Conservation (phyloP, 1,140 invertebrate species). For the Cepaea nemoralis region DNA sequence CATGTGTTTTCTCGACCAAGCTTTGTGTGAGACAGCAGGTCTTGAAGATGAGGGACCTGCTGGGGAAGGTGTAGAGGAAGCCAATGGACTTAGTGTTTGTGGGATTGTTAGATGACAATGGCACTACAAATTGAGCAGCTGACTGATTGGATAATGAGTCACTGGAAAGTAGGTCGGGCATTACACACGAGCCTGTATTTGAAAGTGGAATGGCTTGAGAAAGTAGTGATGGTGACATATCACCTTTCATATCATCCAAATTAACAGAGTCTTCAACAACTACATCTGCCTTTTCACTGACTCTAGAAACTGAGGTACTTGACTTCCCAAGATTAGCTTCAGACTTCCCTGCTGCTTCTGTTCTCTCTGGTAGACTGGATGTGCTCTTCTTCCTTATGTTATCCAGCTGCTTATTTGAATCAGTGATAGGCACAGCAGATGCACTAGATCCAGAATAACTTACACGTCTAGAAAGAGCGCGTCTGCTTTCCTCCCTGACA, state of each 20-base stretch:
- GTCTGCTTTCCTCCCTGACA: conserved; percentile 38
- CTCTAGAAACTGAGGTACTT: background rate
- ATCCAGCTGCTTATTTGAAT: background rate
- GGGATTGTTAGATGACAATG: conserved; percentile 31
- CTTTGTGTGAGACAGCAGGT: conserved; percentile 32
- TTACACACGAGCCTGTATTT: background rate
- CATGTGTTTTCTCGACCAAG: conserved; percentile 58
- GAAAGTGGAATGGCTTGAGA: background rate
- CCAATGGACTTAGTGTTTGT: conserved; percentile 18
- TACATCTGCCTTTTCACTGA: background rate
- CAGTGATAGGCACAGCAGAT: background rate
- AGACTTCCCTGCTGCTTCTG: background rate
- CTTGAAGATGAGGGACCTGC: background rate
- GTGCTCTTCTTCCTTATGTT: conserved; percentile 24
- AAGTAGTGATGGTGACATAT: background rate
- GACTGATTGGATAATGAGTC: background rate
- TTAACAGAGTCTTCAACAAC: background rate
- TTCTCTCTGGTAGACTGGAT: conserved; percentile 26
- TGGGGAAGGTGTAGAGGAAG: background rate
- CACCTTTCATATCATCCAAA: background rate
- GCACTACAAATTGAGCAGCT: conserved; percentile 16
- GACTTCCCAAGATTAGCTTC: background rate
- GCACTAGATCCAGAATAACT: conserved; percentile 22
- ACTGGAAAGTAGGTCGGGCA: background rate
- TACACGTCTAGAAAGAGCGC: conserved; percentile 20